Conservation (phyloP, 2,113 vertebrate genomes). For the Bucco capensis region DNA sequence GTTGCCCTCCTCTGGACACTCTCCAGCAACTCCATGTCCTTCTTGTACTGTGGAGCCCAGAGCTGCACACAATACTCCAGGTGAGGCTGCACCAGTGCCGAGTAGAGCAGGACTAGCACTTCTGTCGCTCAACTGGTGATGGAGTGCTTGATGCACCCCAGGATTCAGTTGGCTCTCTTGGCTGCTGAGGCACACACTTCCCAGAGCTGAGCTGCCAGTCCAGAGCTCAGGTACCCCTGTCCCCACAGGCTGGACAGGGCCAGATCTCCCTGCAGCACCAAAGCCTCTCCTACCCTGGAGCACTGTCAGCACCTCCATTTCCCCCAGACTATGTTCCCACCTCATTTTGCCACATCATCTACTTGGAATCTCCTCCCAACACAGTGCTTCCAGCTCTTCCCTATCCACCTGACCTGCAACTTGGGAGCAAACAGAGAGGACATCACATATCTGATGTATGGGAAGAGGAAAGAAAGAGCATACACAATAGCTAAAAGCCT, state of each 20-base stretch:
- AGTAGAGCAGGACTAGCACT: no score
- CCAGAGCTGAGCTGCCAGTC: background rate
- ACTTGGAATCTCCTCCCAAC: background rate
- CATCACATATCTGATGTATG: background rate
- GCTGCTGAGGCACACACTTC: no score
- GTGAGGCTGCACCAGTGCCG: no score
- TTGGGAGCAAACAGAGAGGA: background rate
- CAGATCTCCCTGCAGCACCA: background rate
- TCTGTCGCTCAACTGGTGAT: no score
- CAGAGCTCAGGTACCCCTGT: background rate
- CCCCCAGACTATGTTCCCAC: background rate
- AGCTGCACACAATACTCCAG: no score
- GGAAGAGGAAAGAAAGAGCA: background rate
- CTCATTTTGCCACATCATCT: background rate
- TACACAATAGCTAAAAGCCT: background rate
- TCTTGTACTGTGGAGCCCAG: no score
- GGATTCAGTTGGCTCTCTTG: no score
- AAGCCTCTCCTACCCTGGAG: background rate
- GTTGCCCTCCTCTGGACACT: no score
- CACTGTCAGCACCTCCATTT: rapidly evolving
- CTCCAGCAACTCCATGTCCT: no score
- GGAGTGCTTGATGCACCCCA: no score
- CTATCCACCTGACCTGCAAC: background rate
- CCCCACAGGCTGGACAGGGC: rapidly evolving
- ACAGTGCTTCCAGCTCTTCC: background rate